Evolutionary conservation across 2,797 vertebrate species (phyloP).

Genomic region (Chaenodraco wilsoni): DNA sequence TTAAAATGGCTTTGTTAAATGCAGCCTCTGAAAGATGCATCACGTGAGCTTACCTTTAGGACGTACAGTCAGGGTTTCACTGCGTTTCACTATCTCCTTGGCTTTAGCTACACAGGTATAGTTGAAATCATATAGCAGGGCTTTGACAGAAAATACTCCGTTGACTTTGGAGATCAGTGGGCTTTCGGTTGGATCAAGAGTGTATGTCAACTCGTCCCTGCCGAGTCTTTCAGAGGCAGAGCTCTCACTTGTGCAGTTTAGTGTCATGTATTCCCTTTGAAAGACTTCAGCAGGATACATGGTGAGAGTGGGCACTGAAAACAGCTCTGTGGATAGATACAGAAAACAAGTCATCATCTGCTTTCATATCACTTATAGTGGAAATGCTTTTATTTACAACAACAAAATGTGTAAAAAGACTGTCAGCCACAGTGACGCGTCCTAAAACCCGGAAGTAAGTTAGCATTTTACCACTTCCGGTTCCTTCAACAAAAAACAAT

Average conservation of each 20-base stretch:
- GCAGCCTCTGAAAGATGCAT: background rate
- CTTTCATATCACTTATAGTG: background rate
- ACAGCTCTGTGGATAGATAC: conserved; percentile 76
- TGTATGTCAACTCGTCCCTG: conserved; percentile 61
- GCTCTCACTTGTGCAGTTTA: conserved; percentile 69
- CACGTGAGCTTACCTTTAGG: conserved; percentile 74
- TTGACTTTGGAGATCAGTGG: rapidly evolving
- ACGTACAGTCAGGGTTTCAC: conserved; percentile 49
- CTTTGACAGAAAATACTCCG: conserved; percentile 51
- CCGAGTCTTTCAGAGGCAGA: conserved; percentile 54
- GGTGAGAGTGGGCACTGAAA: conserved; percentile 76
- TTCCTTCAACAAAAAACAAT: too few relatives aligned
- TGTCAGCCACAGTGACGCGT: background rate
- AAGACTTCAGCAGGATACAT: conserved; percentile 73
- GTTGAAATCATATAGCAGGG: conserved; percentile 57
- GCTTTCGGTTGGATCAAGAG: conserved; percentile 37
- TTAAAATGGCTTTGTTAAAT: background rate
- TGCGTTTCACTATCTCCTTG: conserved; percentile 71
- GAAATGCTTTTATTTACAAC: background rate
- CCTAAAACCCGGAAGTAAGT: too few relatives aligned
- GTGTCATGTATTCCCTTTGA: conserved; percentile 55
- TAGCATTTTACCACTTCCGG: too few relatives aligned
- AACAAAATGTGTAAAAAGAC: background rate
- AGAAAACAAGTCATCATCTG: conserved; percentile 8
- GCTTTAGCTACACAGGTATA: conserved; percentile 76